These are phyloP conservation scores for Melanocharis versteri DNA, from an alignment of 2,113 vertebrate species.

Conservation along the genomic window DNA sequence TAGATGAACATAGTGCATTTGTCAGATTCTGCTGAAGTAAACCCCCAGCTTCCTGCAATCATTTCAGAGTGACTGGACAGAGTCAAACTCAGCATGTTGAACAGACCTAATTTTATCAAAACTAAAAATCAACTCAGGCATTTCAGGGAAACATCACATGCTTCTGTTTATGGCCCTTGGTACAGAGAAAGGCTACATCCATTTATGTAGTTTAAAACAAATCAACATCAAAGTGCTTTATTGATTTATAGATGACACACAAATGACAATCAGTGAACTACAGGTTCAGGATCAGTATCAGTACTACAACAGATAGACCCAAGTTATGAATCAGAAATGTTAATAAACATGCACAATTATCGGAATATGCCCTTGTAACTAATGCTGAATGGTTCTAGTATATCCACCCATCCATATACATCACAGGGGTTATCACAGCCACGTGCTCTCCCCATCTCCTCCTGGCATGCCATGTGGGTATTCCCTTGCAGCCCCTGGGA, in stretches of 20 bases:
- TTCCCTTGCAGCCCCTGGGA: neutral
- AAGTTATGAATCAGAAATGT: neutral
- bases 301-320: neutral
- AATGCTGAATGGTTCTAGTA: accelerated
- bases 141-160: neutral
- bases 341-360: neutral
- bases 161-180: neutral
- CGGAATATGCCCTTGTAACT: neutral
- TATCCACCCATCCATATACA: too few species aligned
- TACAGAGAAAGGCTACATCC: neutral
- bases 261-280: neutral
- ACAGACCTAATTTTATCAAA: neutral
- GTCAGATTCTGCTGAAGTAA: neutral
- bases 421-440: neutral
- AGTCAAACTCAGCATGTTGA: neutral
- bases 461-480: too few species aligned
- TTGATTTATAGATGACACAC: neutral
- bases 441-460: neutral
- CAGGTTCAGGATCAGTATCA: neutral
- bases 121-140: neutral
- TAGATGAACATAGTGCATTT: neutral
- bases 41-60: neutral
- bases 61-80: neutral
- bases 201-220: neutral
- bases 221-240: neutral